Evolutionary conservation across 2,797 vertebrate genomes (phyloP).

Genomic region (Mormyrus proboscirostris): DNA sequence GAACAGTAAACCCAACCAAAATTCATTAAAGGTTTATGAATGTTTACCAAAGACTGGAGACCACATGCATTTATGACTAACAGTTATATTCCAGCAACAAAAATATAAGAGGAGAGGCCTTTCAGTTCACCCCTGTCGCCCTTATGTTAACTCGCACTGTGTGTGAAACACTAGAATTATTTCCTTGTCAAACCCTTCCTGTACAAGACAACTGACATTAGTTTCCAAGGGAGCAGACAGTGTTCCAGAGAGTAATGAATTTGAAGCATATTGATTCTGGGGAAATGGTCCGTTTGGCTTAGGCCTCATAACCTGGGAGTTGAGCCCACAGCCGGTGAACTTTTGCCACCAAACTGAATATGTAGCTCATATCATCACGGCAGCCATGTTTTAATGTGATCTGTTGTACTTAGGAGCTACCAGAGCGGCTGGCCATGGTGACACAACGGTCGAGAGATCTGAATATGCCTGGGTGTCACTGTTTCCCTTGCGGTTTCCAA

Average conservation of each 20-base stretch:
- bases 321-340: not conserved
- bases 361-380: not conserved
- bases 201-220: constrained; percentile 24
- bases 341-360: not conserved
- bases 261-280: constrained; percentile 23
- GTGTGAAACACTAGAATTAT: constrained; percentile 11
- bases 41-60: not conserved
- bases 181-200: constrained; percentile 15
- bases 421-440: not conserved
- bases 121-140: not conserved
- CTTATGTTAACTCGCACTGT: constrained; percentile 4
- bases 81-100: not conserved
- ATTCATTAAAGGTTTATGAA: not conserved
- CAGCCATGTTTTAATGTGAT: not conserved
- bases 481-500: not conserved
- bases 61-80: not conserved
- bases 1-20: not conserved
- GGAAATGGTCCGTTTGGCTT: constrained; percentile 22
- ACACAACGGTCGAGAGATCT: not conserved
- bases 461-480: not conserved
- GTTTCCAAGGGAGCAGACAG: constrained; percentile 16
- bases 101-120: not conserved
- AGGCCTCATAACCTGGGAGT: not conserved
- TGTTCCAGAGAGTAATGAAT: constrained; percentile 12
- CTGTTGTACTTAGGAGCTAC: not conserved